These are phyloP conservation scores for Threskiornis aethiopicus DNA, from an alignment of 2,797 vertebrate species.

Conservation along the genomic window DNA sequence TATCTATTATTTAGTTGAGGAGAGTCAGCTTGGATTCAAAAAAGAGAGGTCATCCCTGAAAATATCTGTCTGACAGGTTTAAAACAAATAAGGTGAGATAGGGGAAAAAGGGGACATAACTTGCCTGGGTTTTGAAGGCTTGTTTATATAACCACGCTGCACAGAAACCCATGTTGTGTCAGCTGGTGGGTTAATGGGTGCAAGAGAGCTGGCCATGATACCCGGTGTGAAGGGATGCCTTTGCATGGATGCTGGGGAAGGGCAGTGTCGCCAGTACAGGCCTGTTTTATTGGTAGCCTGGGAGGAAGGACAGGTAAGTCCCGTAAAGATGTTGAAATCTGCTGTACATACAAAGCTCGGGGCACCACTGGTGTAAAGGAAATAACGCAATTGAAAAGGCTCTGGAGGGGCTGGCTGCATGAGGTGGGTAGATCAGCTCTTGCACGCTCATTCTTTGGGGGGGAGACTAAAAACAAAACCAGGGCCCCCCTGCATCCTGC, in stretches of 20 bases:
- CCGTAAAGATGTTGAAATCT: neutral
- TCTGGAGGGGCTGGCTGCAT: neutral
- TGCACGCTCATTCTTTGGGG: neutral
- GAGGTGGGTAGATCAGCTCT: neutral
- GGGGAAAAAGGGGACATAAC: neutral
- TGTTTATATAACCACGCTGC: rapidly evolving
- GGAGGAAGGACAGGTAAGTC: neutral
- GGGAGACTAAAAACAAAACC: neutral
- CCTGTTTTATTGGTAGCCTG: neutral
- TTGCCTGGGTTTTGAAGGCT: neutral
- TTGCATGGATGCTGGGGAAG: neutral
- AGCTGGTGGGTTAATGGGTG: neutral
- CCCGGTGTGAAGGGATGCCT: rapidly evolving
- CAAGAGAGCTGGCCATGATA: neutral
- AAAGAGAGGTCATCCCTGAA: neutral
- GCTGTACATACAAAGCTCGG: neutral
- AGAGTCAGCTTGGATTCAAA: neutral
- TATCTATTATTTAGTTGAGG: neutral
- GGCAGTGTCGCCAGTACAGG: neutral
- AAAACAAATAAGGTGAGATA: neutral
- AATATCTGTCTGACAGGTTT: neutral
- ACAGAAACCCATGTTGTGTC: neutral
- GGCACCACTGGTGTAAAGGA: neutral
- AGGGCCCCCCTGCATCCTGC: neutral
- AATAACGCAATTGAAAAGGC: neutral